Evolutionary conservation across 2,888 invertebrate genomes (phyloP).

Genomic region (Cecidostiba fungosa): DNA sequence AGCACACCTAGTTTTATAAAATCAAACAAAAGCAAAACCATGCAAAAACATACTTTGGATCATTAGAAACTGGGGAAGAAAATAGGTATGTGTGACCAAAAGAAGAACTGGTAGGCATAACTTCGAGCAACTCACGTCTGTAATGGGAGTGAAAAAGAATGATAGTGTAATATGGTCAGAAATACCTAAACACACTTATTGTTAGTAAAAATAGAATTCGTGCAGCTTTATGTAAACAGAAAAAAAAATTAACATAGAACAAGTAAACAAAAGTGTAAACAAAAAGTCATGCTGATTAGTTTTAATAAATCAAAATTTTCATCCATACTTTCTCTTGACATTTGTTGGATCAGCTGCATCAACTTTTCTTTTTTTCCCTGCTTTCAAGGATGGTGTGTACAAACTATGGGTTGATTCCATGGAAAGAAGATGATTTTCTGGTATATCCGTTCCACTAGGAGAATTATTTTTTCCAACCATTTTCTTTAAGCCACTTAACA

Average conservation of each 20-base stretch:
- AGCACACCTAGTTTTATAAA: slow-evolving; percentile 18
- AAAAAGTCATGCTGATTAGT: slow-evolving; percentile 15
- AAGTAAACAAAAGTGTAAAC: slow-evolving; percentile 33
- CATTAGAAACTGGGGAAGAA: slow-evolving; percentile 78
- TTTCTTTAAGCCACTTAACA: slow-evolving; percentile 89
- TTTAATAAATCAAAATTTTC: slow-evolving; percentile 33
- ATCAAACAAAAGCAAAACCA: slow-evolving; percentile 56
- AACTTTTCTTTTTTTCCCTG: slow-evolving; percentile 85
- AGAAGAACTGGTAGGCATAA: slow-evolving; percentile 83
- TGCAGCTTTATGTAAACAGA: slow-evolving; percentile 7
- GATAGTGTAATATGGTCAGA: neutral
- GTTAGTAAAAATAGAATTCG: slow-evolving; percentile 16
- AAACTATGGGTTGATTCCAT: slow-evolving; percentile 72
- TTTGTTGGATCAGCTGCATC: slow-evolving; percentile 84
- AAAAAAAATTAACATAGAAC: slow-evolving; percentile 9
- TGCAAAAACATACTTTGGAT: slow-evolving; percentile 83
- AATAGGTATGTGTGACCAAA: slow-evolving; percentile 82
- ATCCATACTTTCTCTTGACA: slow-evolving; percentile 85
- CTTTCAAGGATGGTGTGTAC: slow-evolving; percentile 83
- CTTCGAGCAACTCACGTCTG: slow-evolving; percentile 85
- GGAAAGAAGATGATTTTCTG: slow-evolving; percentile 66
- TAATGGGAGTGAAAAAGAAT: slow-evolving; percentile 69
- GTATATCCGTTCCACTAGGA: slow-evolving; percentile 70
- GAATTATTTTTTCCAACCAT: slow-evolving; percentile 86
- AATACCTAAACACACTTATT: slow-evolving; percentile 29